Conservation (phyloP, 2,888 invertebrate genomes). For the Cryptocheilus praepositus region DNA sequence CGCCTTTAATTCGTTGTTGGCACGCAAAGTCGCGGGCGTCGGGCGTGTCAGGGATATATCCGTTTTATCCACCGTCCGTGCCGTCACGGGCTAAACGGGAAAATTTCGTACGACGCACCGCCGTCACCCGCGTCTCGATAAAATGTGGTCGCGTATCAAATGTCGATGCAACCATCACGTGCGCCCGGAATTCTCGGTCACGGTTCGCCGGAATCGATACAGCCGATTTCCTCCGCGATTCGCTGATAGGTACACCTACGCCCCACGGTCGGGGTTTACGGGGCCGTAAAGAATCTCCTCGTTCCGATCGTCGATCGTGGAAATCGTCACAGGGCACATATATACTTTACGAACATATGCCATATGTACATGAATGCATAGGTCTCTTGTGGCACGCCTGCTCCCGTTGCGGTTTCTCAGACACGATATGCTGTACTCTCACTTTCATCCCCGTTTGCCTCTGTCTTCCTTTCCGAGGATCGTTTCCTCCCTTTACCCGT, state of each 20-base stretch:
- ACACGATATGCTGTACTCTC: neutral
- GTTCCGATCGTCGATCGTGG: conserved; percentile 13
- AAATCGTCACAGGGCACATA: conserved; percentile 23
- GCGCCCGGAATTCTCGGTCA: conserved; percentile 28
- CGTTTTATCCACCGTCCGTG: no score
- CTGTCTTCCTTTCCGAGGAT: conserved; percentile 1
- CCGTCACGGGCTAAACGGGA: neutral
- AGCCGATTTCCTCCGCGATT: conserved; percentile 29
- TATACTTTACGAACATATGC: conserved; percentile 23
- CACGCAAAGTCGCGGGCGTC: no score
- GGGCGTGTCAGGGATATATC: no score
- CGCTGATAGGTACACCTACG: conserved; percentile 15
- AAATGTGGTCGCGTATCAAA: conserved; percentile 22
- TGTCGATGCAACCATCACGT: conserved; percentile 18
- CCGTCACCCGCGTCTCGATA: conserved; percentile 12
- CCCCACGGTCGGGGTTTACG: conserved; percentile 25
- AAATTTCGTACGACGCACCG: neutral
- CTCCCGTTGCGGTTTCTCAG: neutral
- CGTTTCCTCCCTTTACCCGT: conserved; percentile 11
- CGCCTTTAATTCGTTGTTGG: no score
- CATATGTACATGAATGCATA: conserved; percentile 17
- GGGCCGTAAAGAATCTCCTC: conserved; percentile 11
- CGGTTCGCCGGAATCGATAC: conserved; percentile 30
- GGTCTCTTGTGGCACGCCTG: neutral
- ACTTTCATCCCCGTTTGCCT: neutral